phyloP scores from a whole-genome alignment of 2,888 invertebrate genomes.

The Encarsia formosa region DNA sequence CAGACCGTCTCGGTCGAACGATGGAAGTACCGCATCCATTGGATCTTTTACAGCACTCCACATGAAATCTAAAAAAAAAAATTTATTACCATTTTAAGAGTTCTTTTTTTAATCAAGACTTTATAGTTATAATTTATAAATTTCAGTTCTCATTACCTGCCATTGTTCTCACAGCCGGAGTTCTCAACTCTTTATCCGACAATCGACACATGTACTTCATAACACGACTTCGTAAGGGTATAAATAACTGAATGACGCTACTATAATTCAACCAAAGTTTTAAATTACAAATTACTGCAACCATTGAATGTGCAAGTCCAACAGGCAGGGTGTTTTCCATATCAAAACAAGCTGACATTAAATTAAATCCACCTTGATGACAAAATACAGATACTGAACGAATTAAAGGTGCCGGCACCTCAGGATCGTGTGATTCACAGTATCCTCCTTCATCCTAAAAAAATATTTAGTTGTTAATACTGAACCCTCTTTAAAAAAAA shows the following conservation, averaged over 20 bases:
- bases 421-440: slow-evolving; percentile 90
- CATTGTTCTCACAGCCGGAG: slow-evolving; percentile 87
- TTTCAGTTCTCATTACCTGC: slow-evolving; percentile 60
- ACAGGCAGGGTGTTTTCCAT: slow-evolving; percentile 74
- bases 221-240: slow-evolving; percentile 81
- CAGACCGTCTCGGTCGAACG: slow-evolving; percentile 86
- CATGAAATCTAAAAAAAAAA: slow-evolving; percentile 70
- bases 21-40: slow-evolving; percentile 70
- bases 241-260: slow-evolving; percentile 82
- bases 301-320: slow-evolving; percentile 86
- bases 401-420: slow-evolving; percentile 84
- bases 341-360: slow-evolving; percentile 84
- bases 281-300: slow-evolving; percentile 86
- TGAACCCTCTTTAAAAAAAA: neutral
- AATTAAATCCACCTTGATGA: slow-evolving; percentile 82
- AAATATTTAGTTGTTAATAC: neutral
- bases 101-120: too few species aligned
- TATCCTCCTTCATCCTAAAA: slow-evolving; percentile 77
- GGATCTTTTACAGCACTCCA: slow-evolving; percentile 95
- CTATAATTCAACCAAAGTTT: slow-evolving; percentile 91
- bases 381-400: slow-evolving; percentile 92
- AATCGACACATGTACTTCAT: slow-evolving; percentile 91
- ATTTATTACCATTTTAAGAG: neutral
- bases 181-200: slow-evolving; percentile 84
- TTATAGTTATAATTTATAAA: neutral